phyloP scores from a whole-genome alignment of 2,888 invertebrate species.

The Agrochola lychnidis region DNA sequence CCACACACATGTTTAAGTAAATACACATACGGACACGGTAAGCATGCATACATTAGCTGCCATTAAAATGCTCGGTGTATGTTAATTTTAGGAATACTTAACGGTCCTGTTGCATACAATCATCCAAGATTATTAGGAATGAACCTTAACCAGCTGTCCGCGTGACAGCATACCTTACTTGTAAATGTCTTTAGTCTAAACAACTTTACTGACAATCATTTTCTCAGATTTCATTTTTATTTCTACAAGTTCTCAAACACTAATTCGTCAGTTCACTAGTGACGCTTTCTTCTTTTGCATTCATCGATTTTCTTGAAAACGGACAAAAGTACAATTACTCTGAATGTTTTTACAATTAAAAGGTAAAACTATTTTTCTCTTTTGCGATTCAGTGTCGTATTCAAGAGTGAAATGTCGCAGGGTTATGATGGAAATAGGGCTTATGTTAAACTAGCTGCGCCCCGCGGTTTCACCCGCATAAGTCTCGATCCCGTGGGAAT shows the following conservation, averaged over 20 bases:
- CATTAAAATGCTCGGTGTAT: constrained; percentile 30
- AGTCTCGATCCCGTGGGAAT: too few relatives aligned
- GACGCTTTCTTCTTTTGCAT: constrained; percentile 32
- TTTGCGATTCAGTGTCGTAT: not conserved
- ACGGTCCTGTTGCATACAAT: not conserved
- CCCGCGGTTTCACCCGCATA: too few relatives aligned
- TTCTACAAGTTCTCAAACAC: constrained; percentile 35
- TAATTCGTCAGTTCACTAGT: constrained; percentile 26
- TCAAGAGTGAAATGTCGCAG: not conserved
- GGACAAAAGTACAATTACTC: constrained; percentile 31
- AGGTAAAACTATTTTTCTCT: constrained; percentile 20
- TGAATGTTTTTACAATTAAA: constrained; percentile 46
- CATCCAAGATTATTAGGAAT: not conserved
- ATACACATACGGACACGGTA: constrained; percentile 47
- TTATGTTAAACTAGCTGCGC: too few relatives aligned
- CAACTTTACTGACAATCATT: not conserved
- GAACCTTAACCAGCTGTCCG: not conserved
- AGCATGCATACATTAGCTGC: constrained; percentile 55
- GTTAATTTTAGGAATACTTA: constrained; percentile 14
- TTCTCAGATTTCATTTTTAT: constrained; percentile 16
- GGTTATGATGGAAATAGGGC: not conserved
- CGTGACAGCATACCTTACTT: not conserved
- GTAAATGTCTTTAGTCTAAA: not conserved
- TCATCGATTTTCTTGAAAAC: constrained; percentile 28
- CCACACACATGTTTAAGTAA: constrained; percentile 55